Base-by-base conservation (phyloP, 2,888 invertebrate species). In the Leptinotarsa peninsularis region DNA sequence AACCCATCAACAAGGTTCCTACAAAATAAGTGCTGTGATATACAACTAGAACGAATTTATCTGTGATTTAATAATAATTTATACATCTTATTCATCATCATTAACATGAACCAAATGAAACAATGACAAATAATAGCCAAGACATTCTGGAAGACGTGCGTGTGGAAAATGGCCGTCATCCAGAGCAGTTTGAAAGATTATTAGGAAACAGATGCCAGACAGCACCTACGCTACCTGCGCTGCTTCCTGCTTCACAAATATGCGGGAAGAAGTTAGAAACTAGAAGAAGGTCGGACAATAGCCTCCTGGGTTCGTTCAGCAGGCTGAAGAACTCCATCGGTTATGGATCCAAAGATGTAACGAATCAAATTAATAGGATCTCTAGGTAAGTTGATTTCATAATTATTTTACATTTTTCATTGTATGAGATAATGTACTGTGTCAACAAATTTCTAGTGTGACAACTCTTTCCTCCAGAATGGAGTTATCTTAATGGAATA, bases 241-340 rank as follows among this genome's bases (percentile, higher is more conserved):
- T 82, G 23, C 76, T 81, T n/a, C 80, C 82, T 10, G 78, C 81
- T n/a, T 67, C 79, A 60, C 82, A 83, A 72, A 81, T 82, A 18
- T 72, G 77, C 49, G 79, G 77, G 13, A 79, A 82, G 23, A 78
- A 78, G 52, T 75, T 82, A 63, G 80, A 82, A 13, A 79, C 73
- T 15, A 77, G 86, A 49, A 80, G 84, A 70, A 83, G 82, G 52
- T 85, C 90, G 71, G 87, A 86, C 74, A 85, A 83, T 49, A 91
- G 91, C 79, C 87, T 92, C 54, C 88, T 91, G 78, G 90, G 89
- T 74, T 89, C 91, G 54, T 88, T 91, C 81, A 90, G 91, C 78
- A 89, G 89, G 90, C 90, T 88, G 90, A 77, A 91, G 88, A 66
- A 82, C 88, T 91, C 83, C 86, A 90, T 84, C 89, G 91, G 84